A percentile compares a stretch with the other conserved stretches of the same genome.
These are phyloP conservation scores for Potamarius usumacintae DNA, from an alignment of 2,113 vertebrate species.

Conservation along the genomic window DNA sequence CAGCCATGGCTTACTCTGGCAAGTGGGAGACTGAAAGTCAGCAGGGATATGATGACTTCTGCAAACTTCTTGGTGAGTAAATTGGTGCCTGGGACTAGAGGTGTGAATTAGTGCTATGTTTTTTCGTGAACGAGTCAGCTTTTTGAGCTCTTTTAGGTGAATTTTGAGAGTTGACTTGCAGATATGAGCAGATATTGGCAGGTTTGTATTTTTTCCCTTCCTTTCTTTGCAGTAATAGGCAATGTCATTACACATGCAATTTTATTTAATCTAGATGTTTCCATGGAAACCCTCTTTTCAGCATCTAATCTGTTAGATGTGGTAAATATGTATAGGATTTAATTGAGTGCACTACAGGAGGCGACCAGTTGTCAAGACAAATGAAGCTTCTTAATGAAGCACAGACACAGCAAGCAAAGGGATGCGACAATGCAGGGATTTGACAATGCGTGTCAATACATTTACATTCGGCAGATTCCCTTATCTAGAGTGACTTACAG, in stretches of 20 bases:
- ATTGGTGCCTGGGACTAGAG: background rate
- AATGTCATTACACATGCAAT: too few relatives aligned
- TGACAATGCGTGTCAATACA: background rate
- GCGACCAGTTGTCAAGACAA: background rate
- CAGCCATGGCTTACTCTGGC: constrained; percentile 81
- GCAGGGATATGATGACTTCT: constrained; percentile 84
- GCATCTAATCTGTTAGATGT: background rate
- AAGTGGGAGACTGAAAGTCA: constrained; percentile 82
- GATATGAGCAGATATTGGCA: too few relatives aligned
- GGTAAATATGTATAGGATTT: background rate
- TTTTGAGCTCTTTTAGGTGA: background rate
- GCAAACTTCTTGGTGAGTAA: constrained; percentile 74
- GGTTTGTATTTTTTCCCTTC: too few relatives aligned
- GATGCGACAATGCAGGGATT: background rate
- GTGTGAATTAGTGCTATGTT: background rate
- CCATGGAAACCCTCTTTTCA: background rate
- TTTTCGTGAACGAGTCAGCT: background rate
- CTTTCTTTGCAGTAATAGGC: background rate
- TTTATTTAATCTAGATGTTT: background rate
- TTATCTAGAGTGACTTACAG: background rate
- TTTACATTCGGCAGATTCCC: background rate
- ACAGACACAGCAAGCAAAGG: background rate
- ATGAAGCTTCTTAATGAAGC: constrained; percentile 1
- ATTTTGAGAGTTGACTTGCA: too few relatives aligned
- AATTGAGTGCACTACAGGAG: background rate